Conservation (phyloP, 1,140 invertebrate genomes). For the Orchestia grillus region DNA sequence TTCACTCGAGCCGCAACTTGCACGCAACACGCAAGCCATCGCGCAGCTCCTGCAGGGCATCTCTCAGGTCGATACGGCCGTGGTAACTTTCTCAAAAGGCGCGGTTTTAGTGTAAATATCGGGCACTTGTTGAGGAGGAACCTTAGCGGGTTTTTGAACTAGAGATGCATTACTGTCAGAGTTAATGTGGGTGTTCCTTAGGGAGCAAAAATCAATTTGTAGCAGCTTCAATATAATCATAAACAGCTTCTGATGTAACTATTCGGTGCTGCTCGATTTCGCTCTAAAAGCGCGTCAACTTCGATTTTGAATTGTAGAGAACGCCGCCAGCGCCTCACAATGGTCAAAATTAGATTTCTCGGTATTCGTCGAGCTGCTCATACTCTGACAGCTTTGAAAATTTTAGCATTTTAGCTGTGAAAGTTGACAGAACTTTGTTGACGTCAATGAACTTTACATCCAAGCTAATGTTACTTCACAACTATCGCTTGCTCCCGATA, state of each 20-base stretch:
- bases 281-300: not conserved
- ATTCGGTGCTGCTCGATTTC: not conserved
- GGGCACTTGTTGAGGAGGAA: not conserved
- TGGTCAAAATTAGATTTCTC: not conserved
- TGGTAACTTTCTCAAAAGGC: not conserved
- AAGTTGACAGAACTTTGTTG: not conserved
- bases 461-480: too few species aligned
- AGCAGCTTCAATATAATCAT: not conserved
- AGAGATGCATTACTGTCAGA: not conserved
- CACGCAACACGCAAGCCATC: not conserved
- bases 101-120: not conserved
- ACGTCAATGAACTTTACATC: not conserved
- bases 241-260: not conserved
- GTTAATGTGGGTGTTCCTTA: not conserved
- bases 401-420: not conserved
- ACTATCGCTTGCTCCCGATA: not conserved
- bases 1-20: not conserved
- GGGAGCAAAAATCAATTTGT: not conserved
- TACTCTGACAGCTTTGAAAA: not conserved
- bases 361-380: not conserved
- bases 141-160: not conserved
- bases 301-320: not conserved
- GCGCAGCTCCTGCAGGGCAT: not conserved
- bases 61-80: not conserved
- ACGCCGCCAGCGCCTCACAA: not conserved